These are phyloP conservation scores for Amphipyra berbera DNA, from an alignment of 2,888 invertebrate genomes.

Conservation along the genomic window DNA sequence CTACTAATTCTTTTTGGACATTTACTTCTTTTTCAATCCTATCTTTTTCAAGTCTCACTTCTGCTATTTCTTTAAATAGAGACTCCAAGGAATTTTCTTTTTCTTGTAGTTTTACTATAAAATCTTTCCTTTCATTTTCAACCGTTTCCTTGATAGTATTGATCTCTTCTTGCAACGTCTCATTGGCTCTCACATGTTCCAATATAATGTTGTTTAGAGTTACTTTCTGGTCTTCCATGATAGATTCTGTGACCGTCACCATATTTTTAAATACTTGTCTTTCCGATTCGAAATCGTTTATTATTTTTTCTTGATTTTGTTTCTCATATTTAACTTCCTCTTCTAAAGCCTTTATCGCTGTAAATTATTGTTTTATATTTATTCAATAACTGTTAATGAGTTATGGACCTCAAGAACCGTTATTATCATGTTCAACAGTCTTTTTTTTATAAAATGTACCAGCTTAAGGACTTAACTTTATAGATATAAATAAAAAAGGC, in stretches of 20 bases:
- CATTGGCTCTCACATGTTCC: constrained; percentile 66
- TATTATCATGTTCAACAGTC: too few species aligned
- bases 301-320: constrained; percentile 71
- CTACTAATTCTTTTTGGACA: constrained; percentile 45
- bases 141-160: constrained; percentile 53
- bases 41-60: constrained; percentile 53
- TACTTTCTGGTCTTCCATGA: constrained; percentile 78
- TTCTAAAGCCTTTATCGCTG: constrained; percentile 72
- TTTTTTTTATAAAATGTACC: neutral
- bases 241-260: constrained; percentile 78
- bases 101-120: constrained; percentile 59
- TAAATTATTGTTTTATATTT: constrained; percentile 33
- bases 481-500: neutral
- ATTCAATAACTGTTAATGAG: neutral
- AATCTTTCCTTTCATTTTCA: constrained; percentile 53
- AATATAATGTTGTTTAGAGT: constrained; percentile 66
- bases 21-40: constrained; percentile 50
- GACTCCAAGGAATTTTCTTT: constrained; percentile 59
- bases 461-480: neutral
- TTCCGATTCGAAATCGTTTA: constrained; percentile 77
- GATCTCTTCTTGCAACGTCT: constrained; percentile 64
- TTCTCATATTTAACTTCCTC: constrained; percentile 70
- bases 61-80: constrained; percentile 57
- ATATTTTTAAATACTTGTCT: constrained; percentile 76
- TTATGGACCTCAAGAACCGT: too few species aligned